These are phyloP conservation scores for Charadrius vociferus DNA, from an alignment of 2,113 vertebrate species.

Conservation along the genomic window DNA sequence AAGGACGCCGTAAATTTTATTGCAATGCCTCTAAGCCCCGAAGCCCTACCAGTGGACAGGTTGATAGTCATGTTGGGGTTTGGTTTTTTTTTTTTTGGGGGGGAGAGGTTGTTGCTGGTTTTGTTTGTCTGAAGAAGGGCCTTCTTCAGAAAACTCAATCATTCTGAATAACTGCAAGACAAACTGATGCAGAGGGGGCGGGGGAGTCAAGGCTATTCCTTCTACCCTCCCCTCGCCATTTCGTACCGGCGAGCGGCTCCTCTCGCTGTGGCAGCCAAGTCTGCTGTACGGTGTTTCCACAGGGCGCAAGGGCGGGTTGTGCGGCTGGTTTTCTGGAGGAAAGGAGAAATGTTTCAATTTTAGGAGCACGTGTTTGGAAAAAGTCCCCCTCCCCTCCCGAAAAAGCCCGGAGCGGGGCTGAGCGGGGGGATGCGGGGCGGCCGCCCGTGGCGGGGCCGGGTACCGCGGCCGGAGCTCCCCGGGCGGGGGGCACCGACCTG, in stretches of 20 bases:
- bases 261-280: background rate
- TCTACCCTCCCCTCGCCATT: background rate
- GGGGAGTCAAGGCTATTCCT: background rate
- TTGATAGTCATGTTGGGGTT: conserved; percentile 35
- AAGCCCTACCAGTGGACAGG: conserved; percentile 37
- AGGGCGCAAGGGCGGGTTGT: background rate
- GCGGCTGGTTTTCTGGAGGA: background rate
- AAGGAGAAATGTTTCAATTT: background rate
- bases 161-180: conserved; percentile 59
- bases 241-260: background rate
- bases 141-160: conserved; percentile 48
- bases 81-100: background rate
- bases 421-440: background rate
- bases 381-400: background rate
- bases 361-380: background rate
- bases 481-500: background rate
- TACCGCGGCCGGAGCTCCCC: too few relatives aligned
- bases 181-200: conserved; percentile 41
- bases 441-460: background rate
- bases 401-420: background rate
- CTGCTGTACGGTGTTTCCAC: background rate
- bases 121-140: too few relatives aligned
- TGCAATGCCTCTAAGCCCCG: conserved; percentile 52
- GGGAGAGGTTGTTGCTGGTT: conserved; percentile 1
- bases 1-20: conserved; percentile 76